Evolutionary conservation across 2,888 invertebrate species (phyloP).

Genomic region (Leistus spinibarbis): DNA sequence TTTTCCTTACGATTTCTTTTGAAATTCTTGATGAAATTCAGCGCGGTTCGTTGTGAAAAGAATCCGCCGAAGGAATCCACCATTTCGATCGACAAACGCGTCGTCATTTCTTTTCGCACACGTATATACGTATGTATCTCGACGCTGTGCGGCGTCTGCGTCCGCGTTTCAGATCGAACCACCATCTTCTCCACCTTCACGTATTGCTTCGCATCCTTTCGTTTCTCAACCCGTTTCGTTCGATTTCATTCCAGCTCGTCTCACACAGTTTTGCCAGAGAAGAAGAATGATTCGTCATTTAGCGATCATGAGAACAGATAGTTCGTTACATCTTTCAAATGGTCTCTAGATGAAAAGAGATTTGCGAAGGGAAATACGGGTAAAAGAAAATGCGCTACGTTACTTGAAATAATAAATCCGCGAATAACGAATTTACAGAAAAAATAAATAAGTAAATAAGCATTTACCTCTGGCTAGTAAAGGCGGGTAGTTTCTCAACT

Average conservation of each 20-base stretch:
- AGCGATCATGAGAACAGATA: constrained; percentile 18
- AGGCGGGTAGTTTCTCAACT: background rate
- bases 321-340: constrained; percentile 10
- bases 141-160: background rate
- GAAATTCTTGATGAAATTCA: constrained; percentile 26
- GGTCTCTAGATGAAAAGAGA: constrained; percentile 7
- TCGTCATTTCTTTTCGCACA: background rate
- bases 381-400: background rate
- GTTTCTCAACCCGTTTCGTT: background rate
- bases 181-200: background rate
- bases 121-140: no score
- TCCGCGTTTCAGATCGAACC: constrained; percentile 3
- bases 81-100: constrained; percentile 10
- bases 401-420: background rate
- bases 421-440: background rate
- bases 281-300: constrained; percentile 15
- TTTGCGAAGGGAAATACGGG: background rate
- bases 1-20: constrained; percentile 20
- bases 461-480: background rate
- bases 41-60: constrained; percentile 22
- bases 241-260: background rate
- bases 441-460: background rate
- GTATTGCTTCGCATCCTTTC: background rate
- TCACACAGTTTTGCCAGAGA: constrained; percentile 5
- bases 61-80: constrained; percentile 1